A percentile compares a stretch with the other conserved stretches of the same genome.
These are phyloP conservation scores for Zaprionus taronus DNA, from an alignment of 1,140 invertebrate species.

Conservation along the genomic window DNA sequence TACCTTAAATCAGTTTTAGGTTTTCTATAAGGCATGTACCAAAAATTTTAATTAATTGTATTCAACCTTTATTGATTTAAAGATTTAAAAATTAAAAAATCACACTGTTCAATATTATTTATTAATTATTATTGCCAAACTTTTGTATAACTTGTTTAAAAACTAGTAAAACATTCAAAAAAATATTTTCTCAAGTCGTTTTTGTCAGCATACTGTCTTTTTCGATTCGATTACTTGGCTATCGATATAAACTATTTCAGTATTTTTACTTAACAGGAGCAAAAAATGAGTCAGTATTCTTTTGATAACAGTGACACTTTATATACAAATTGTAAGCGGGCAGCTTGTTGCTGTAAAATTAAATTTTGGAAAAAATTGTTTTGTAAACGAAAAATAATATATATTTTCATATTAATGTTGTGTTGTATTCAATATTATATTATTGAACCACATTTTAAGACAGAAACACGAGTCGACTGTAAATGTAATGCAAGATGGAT, in stretches of 20 bases:
- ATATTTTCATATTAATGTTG: neutral
- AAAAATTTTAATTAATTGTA: too few relatives aligned
- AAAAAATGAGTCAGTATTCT: neutral
- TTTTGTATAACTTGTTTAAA: too few relatives aligned
- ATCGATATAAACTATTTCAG: neutral
- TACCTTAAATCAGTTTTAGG: too few relatives aligned
- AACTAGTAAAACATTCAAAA: neutral
- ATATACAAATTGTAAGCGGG: conserved; percentile 1
- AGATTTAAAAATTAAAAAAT: too few relatives aligned
- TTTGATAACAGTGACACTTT: conserved; percentile 9
- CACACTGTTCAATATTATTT: too few relatives aligned
- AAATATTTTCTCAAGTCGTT: neutral
- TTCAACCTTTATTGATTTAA: too few relatives aligned
- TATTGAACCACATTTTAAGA: neutral
- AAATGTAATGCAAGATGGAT: conserved; percentile 37
- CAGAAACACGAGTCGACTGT: neutral
- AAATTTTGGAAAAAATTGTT: neutral
- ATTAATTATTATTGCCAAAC: neutral
- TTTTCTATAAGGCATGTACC: too few relatives aligned
- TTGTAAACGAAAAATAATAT: neutral
- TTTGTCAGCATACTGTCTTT: neutral
- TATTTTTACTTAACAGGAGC: conserved; percentile 5
- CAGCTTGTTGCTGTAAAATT: neutral
- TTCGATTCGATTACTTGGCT: neutral
- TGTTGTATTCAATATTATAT: neutral